Evolutionary conservation across 2,113 vertebrate genomes (phyloP).

Genomic region (Perognathus longimembris): DNA sequence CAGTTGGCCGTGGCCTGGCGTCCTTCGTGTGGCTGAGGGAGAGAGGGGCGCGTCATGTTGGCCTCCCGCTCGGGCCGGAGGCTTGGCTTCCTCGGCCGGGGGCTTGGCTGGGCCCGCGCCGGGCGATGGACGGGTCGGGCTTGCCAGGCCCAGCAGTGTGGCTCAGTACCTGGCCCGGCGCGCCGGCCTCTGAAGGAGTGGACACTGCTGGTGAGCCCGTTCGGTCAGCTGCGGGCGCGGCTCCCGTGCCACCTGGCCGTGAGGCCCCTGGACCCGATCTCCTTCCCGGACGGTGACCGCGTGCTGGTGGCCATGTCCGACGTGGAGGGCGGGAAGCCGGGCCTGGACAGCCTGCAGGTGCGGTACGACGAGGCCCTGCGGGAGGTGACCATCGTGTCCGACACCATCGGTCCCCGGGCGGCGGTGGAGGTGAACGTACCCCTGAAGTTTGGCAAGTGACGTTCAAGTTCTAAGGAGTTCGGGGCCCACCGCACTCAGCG

Average conservation of each 20-base stretch:
- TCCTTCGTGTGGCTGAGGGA: not conserved
- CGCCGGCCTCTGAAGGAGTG: slow-evolving; percentile 83
- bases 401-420: slow-evolving; percentile 81
- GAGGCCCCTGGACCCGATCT: slow-evolving; percentile 89
- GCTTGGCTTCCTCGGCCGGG: not conserved
- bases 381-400: slow-evolving; percentile 86
- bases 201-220: slow-evolving; percentile 89
- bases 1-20: not conserved
- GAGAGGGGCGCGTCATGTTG: slow-evolving; percentile 65
- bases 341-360: slow-evolving; percentile 85
- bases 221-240: slow-evolving; percentile 87
- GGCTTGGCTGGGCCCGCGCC: not conserved
- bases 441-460: slow-evolving; percentile 91
- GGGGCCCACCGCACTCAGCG: not conserved
- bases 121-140: not conserved
- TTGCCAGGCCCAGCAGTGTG: not conserved
- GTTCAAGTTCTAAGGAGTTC: not conserved
- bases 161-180: not conserved
- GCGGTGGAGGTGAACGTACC: slow-evolving; percentile 91
- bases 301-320: slow-evolving; percentile 87
- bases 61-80: not conserved
- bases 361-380: slow-evolving; percentile 87
- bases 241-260: slow-evolving; percentile 91
- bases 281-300: slow-evolving; percentile 87
- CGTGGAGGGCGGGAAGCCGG: slow-evolving; percentile 55